Conservation (phyloP, 37 sponge, comb jelly and placozoan species). For the Dysidea cf. avara region DNA sequence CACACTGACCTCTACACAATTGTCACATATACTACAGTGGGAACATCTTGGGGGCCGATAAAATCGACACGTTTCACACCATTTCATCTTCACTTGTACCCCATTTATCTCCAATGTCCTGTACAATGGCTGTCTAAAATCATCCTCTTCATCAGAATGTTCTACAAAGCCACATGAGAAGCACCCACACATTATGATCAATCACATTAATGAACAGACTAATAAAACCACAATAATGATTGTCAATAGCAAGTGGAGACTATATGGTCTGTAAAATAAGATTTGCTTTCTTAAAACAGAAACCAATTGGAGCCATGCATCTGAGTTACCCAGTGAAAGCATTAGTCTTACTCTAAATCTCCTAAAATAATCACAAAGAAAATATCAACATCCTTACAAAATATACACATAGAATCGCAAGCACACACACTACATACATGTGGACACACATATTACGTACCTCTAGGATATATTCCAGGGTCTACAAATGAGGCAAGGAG, state of each 20-base stretch:
- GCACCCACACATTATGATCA: background rate
- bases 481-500: slow-evolving; percentile 91
- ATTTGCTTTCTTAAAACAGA: too few relatives aligned
- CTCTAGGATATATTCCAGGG: slow-evolving; percentile 95
- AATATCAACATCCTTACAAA: too few relatives aligned
- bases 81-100: slow-evolving; percentile 80
- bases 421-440: too few relatives aligned
- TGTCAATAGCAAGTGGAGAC: too few relatives aligned
- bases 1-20: slow-evolving; percentile 91
- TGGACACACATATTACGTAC: slow-evolving; percentile 55
- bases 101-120: slow-evolving; percentile 63
- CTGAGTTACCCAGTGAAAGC: too few relatives aligned
- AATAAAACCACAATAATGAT: too few relatives aligned
- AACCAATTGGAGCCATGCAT: too few relatives aligned
- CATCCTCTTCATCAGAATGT: slow-evolving; percentile 73
- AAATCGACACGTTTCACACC: slow-evolving; percentile 98
- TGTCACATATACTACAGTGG: slow-evolving; percentile 97
- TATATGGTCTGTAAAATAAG: too few relatives aligned
- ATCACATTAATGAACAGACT: too few relatives aligned
- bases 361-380: too few relatives aligned
- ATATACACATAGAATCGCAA: too few relatives aligned
- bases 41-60: slow-evolving; percentile 96
- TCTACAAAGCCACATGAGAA: slow-evolving; percentile 16
- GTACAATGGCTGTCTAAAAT: slow-evolving; percentile 76
- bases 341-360: too few relatives aligned